A percentile compares a stretch with the other conserved stretches of the same genome.
phyloP scores from a whole-genome alignment of 92 coral and sea anemone genomes.

The Parazoanthus atlanticus region DNA sequence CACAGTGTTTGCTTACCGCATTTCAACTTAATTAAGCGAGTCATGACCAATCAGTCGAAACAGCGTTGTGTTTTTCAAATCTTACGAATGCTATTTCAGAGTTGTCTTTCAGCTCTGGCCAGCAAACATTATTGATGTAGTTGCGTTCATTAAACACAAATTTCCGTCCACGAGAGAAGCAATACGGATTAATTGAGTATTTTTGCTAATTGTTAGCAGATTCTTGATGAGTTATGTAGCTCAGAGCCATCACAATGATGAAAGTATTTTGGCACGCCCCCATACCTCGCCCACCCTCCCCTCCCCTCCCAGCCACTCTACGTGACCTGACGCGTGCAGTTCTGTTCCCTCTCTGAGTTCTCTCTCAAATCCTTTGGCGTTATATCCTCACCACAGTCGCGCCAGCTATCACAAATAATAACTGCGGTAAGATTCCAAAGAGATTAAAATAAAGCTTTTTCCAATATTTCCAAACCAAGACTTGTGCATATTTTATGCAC shows the following conservation, averaged over 20 bases:
- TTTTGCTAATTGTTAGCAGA: conserved; percentile 25
- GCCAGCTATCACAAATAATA: not conserved
- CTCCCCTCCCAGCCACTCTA: not conserved
- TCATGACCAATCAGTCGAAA: conserved; percentile 4
- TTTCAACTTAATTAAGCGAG: conserved; percentile 36
- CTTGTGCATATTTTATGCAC: not conserved
- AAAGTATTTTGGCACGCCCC: not conserved
- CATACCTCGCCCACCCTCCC: not conserved
- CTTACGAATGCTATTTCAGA: conserved; percentile 3
- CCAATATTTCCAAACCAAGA: not conserved
- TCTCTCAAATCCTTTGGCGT: not conserved
- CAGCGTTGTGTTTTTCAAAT: not conserved
- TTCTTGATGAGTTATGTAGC: conserved; percentile 23
- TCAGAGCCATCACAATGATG: conserved; percentile 19
- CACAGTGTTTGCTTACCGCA: conserved; percentile 28
- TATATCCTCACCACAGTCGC: not conserved
- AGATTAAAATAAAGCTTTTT: conserved; percentile 6
- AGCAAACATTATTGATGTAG: conserved; percentile 24
- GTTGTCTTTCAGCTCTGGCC: conserved; percentile 29
- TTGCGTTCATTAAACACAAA: conserved; percentile 34
- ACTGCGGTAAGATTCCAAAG: not conserved
- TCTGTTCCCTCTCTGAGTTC: not conserved
- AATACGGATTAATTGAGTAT: conserved; percentile 35
- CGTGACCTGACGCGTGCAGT: conserved; percentile 3
- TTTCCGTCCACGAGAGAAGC: conserved; percentile 34